These are phyloP conservation scores for Helicolenus hilgendorfi DNA, from an alignment of 2,797 vertebrate genomes.

Conservation along the genomic window DNA sequence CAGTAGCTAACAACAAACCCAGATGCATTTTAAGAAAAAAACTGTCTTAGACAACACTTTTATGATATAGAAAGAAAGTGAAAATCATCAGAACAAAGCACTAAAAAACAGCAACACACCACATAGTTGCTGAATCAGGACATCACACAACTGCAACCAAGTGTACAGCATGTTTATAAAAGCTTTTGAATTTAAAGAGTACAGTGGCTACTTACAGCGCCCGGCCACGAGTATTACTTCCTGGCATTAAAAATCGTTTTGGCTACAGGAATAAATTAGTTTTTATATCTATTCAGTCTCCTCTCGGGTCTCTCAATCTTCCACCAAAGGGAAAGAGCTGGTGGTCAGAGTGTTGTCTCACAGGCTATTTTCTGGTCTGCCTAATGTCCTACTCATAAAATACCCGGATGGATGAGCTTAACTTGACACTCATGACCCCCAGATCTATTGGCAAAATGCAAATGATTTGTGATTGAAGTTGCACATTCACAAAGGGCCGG, in stretches of 20 bases:
- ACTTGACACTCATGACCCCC: slow-evolving; percentile 65
- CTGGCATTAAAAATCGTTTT: slow-evolving; percentile 66
- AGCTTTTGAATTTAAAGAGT: slow-evolving; percentile 53
- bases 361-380: slow-evolving; percentile 54
- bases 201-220: slow-evolving; percentile 28
- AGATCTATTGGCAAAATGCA: slow-evolving; percentile 64
- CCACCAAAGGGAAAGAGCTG: slow-evolving; percentile 42
- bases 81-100: slow-evolving; percentile 12
- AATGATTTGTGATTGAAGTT: slow-evolving; percentile 68
- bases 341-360: slow-evolving; percentile 56
- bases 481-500: slow-evolving; percentile 38
- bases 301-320: slow-evolving; percentile 59
- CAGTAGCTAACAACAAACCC: not conserved
- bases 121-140: slow-evolving; percentile 2
- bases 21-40: not conserved
- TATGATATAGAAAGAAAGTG: not conserved
- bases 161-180: slow-evolving; percentile 18
- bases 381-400: slow-evolving; percentile 74
- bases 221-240: slow-evolving; percentile 57
- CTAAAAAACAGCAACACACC: not conserved
- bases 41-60: not conserved
- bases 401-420: slow-evolving; percentile 68
- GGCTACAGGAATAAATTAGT: slow-evolving; percentile 71
- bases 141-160: not conserved
- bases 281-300: slow-evolving; percentile 71